Conservation (phyloP, 2,888 invertebrate genomes). For the Drosophila yooni region DNA sequence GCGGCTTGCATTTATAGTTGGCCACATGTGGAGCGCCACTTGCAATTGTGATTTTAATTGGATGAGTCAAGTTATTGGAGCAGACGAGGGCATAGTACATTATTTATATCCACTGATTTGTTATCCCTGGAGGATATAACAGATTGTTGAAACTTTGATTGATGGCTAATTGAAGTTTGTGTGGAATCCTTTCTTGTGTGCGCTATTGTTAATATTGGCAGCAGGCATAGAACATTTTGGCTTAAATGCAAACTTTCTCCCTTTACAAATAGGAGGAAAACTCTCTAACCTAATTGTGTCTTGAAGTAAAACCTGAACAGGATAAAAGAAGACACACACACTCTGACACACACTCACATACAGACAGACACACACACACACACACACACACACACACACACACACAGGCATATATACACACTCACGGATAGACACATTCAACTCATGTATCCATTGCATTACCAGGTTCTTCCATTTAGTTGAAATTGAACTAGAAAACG, state of each 20-base stretch:
- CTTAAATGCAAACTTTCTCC: conserved; percentile 55
- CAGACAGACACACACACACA: neutral
- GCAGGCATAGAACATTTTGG: neutral
- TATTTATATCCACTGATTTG: conserved; percentile 13
- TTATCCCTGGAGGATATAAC: conserved; percentile 5
- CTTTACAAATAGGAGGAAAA: conserved; percentile 16
- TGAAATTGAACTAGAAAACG: conserved; percentile 78
- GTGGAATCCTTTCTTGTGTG: neutral
- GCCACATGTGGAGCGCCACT: conserved; percentile 63
- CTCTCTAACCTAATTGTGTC: conserved; percentile 70
- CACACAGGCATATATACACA: neutral
- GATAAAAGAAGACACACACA: conserved; percentile 23
- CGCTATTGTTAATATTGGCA: conserved; percentile 14
- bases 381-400: neutral
- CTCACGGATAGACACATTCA: conserved; percentile 27
- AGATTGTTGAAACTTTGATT: conserved; percentile 9
- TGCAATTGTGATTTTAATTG: conserved; percentile 53
- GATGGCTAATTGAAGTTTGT: conserved; percentile 16
- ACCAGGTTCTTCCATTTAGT: conserved; percentile 70
- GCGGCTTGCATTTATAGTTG: conserved; percentile 70
- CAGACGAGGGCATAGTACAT: conserved; percentile 5
- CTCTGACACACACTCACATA: neutral
- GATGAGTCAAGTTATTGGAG: conserved; percentile 39
- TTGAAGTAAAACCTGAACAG: conserved; percentile 51
- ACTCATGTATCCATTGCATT: conserved; percentile 67